Evolutionary conservation across 2,113 vertebrate genomes (phyloP).

Genomic region (Dascyllus trimaculatus): DNA sequence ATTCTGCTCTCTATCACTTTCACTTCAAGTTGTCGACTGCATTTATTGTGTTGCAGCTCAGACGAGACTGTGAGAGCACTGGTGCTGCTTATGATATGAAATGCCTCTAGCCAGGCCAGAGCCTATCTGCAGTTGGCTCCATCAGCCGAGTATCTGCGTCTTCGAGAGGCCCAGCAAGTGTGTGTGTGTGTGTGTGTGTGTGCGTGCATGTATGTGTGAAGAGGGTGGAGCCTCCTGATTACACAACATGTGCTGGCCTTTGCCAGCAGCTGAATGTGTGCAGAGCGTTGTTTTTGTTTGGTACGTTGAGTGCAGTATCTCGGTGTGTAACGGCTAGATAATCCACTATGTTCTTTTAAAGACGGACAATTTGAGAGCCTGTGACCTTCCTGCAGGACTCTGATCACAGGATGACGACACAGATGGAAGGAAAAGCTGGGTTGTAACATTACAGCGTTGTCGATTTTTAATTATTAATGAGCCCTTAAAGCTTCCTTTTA

Average conservation of each 20-base stretch:
- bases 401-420: background rate
- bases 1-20: slow-evolving; percentile 39
- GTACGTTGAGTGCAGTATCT: slow-evolving; percentile 41
- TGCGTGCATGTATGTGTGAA: slow-evolving; percentile 43
- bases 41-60: slow-evolving; percentile 31
- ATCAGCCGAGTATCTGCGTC: slow-evolving; percentile 13
- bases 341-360: slow-evolving; percentile 48
- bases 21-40: slow-evolving; percentile 3
- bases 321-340: slow-evolving; percentile 44
- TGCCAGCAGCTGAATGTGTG: slow-evolving; percentile 63
- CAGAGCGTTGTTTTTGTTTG: slow-evolving; percentile 68
- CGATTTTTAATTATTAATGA: slow-evolving; percentile 16
- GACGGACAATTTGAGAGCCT: slow-evolving; percentile 4
- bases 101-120: slow-evolving; percentile 15
- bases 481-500: slow-evolving; percentile 16
- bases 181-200: slow-evolving; percentile 24
- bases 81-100: slow-evolving; percentile 15
- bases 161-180: slow-evolving; percentile 44
- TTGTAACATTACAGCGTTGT: background rate
- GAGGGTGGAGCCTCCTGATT: slow-evolving; percentile 72
- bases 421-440: slow-evolving; percentile 12
- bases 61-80: slow-evolving; percentile 37
- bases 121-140: slow-evolving; percentile 27
- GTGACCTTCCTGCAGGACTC: slow-evolving; percentile 29
- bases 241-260: slow-evolving; percentile 71